Percentiles rank a stretch among this genome's conserved stretches.
These are phyloP conservation scores for Drosophila tristis DNA, from an alignment of 1,140 invertebrate genomes.

Conservation along the genomic window DNA sequence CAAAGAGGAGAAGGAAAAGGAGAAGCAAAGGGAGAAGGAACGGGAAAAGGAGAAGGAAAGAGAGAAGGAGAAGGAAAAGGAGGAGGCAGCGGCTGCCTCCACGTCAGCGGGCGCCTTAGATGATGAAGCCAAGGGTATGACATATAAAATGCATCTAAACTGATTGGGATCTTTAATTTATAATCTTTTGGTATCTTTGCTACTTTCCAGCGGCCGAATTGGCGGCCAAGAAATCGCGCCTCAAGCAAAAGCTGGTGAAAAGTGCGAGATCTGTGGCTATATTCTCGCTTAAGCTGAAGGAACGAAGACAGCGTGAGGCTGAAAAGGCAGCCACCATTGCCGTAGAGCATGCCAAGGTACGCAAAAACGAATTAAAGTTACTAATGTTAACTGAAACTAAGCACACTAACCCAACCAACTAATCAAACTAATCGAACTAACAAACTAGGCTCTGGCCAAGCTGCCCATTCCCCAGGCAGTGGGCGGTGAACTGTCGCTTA, in stretches of 20 bases:
- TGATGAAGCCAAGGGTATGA: conserved; percentile 79
- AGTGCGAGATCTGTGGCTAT: conserved; percentile 92
- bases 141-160: too few relatives aligned
- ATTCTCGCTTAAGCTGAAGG: conserved; percentile 91
- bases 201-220: conserved; percentile 84
- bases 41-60: conserved; percentile 14
- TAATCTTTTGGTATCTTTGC: background rate
- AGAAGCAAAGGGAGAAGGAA: conserved; percentile 26
- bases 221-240: conserved; percentile 88
- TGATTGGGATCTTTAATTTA: background rate
- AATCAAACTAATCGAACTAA: background rate
- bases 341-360: conserved; percentile 83
- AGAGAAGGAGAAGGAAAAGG: conserved; percentile 16
- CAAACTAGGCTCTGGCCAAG: conserved; percentile 67
- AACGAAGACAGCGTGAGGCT: conserved; percentile 89
- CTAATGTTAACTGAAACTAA: background rate
- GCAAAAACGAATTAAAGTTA: background rate
- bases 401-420: too few relatives aligned
- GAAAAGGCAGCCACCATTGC: conserved; percentile 86
- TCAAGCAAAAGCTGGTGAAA: conserved; percentile 88
- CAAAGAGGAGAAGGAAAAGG: conserved; percentile 40
- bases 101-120: conserved; percentile 69
- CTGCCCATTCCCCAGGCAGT: conserved; percentile 83
- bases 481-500: conserved; percentile 91
- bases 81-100: conserved; percentile 39